Conservation (phyloP, 2,797 vertebrate genomes). For the Scolopax rusticola region DNA sequence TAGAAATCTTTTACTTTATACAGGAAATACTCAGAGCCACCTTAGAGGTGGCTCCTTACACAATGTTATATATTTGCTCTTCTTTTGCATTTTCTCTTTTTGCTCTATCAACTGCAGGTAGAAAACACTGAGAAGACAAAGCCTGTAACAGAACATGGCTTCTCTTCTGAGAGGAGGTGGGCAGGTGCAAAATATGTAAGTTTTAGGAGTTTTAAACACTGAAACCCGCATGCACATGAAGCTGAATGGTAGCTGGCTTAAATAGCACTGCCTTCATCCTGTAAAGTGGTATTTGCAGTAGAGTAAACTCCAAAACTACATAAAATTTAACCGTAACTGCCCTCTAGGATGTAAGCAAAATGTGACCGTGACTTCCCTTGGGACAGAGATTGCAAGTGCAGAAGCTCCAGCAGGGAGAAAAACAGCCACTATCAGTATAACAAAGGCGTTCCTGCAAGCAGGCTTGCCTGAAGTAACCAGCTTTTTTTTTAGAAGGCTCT, state of each 20-base stretch:
- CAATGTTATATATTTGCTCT: neutral
- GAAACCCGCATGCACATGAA: neutral
- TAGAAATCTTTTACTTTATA: neutral
- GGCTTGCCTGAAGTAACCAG: rapidly evolving
- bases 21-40: neutral
- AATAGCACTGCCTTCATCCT: neutral
- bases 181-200: neutral
- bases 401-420: neutral
- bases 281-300: neutral
- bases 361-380: too few relatives aligned
- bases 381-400: neutral
- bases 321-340: neutral
- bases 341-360: neutral
- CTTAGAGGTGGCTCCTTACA: neutral
- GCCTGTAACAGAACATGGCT: neutral
- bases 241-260: neutral
- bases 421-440: neutral
- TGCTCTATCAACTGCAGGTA: neutral
- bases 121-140: neutral
- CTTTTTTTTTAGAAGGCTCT: neutral
- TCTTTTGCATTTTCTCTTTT: neutral
- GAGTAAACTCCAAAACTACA: neutral
- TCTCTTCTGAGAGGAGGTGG: neutral
- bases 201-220: neutral
- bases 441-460: neutral